Evolutionary conservation across 2,888 invertebrate genomes (phyloP).

Genomic region (Troides aeacus): DNA sequence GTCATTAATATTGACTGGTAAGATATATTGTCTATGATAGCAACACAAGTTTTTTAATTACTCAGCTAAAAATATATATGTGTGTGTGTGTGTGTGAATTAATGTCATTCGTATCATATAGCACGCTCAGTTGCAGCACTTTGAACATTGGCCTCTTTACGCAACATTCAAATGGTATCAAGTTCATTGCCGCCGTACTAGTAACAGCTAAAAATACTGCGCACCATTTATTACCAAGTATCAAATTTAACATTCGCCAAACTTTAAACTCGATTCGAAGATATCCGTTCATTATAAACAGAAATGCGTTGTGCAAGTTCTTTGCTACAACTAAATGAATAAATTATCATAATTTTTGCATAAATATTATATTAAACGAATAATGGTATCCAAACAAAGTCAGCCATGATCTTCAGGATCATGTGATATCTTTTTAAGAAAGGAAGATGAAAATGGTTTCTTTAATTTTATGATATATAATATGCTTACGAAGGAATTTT

Average conservation of each 20-base stretch:
- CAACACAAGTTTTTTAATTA: background rate
- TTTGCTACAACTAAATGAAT: background rate
- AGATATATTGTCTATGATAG: background rate
- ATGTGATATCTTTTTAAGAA: no score
- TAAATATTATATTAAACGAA: background rate
- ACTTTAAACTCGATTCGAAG: background rate
- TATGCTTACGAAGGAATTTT: no score
- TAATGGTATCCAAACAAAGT: background rate
- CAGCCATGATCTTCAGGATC: background rate
- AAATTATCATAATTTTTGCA: background rate
- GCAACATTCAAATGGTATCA: conserved; percentile 19
- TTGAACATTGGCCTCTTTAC: conserved; percentile 22
- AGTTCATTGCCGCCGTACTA: conserved; percentile 20
- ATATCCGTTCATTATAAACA: background rate
- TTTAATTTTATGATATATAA: no score
- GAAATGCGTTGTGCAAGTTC: background rate
- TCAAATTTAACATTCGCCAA: background rate
- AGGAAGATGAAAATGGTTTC: no score
- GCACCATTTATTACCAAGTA: background rate
- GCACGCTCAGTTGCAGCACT: background rate
- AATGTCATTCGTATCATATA: background rate
- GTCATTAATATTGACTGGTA: background rate
- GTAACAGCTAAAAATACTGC: conserved; percentile 12
- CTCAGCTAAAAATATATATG: background rate
- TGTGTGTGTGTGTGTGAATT: background rate